Conservation (phyloP, 2,113 vertebrate genomes). For the Equus przewalskii region DNA sequence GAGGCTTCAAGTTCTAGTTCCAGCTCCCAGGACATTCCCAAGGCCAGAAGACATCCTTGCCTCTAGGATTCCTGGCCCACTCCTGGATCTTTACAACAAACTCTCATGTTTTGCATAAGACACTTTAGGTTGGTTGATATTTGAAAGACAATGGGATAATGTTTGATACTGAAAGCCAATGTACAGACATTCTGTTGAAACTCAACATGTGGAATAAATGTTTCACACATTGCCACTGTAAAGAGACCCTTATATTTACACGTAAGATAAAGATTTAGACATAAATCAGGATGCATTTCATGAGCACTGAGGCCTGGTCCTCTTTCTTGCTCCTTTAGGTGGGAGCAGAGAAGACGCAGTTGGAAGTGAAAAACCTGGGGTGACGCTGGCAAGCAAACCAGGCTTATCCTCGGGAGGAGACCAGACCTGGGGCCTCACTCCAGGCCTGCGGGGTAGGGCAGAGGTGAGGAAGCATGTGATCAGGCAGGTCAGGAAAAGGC, state of each 20-base stretch:
- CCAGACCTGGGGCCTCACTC: neutral
- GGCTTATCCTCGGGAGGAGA: neutral
- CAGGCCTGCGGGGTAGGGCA: fast-evolving
- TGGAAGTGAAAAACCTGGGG: neutral
- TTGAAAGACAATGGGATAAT: neutral
- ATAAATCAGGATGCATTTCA: neutral
- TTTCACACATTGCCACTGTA: neutral
- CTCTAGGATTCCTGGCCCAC: neutral
- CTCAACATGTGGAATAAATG: neutral
- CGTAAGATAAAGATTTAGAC: neutral
- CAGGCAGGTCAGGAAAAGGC: neutral
- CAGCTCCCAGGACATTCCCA: neutral
- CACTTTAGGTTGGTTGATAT: neutral
- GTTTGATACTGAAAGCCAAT: neutral
- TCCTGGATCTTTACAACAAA: neutral
- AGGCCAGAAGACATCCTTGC: neutral
- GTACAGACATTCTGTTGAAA: neutral
- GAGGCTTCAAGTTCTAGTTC: neutral
- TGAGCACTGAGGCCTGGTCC: neutral
- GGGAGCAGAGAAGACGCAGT: neutral
- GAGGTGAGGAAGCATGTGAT: neutral
- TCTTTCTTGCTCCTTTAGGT: neutral
- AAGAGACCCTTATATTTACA: neutral
- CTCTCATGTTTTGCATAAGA: neutral
- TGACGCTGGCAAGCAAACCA: neutral